These are phyloP conservation scores for Coilia nasus DNA, from an alignment of 2,797 vertebrate genomes.

Conservation along the genomic window DNA sequence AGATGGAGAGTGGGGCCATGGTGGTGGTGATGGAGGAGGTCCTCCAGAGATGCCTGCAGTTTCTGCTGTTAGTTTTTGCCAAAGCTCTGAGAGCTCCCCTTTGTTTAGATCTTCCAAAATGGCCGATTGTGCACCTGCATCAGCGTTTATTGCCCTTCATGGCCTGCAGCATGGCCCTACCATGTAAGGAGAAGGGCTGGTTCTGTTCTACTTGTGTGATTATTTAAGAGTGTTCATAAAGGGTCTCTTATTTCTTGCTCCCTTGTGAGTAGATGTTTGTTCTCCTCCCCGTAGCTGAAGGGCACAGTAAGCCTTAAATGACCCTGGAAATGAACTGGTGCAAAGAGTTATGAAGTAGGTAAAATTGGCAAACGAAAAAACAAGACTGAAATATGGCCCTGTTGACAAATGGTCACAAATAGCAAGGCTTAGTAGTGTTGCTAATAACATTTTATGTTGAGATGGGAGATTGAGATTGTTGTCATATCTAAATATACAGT, in stretches of 20 bases:
- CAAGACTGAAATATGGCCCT: background rate
- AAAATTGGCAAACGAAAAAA: background rate
- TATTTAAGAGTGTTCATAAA: background rate
- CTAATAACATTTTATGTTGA: background rate
- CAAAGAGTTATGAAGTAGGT: background rate
- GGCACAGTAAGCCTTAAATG: constrained; percentile 2
- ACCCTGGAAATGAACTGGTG: background rate
- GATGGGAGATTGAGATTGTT: background rate
- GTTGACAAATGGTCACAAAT: constrained; percentile 16
- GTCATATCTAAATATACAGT: background rate
- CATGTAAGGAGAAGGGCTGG: background rate
- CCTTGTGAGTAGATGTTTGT: background rate
- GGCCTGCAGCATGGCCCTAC: background rate
- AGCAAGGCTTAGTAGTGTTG: background rate
- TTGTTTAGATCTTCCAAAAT: background rate
- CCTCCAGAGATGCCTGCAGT: background rate
- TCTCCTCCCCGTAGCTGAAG: background rate
- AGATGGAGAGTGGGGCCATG: too few relatives aligned
- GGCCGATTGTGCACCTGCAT: constrained; percentile 9
- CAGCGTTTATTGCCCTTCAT: background rate
- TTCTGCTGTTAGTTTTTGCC: background rate
- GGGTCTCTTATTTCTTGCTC: background rate
- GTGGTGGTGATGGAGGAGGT: background rate
- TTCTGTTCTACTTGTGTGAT: background rate
- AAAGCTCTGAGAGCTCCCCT: background rate